Base-by-base conservation (phyloP, 2,888 invertebrate genomes). In the Aphodius granarius region DNA sequence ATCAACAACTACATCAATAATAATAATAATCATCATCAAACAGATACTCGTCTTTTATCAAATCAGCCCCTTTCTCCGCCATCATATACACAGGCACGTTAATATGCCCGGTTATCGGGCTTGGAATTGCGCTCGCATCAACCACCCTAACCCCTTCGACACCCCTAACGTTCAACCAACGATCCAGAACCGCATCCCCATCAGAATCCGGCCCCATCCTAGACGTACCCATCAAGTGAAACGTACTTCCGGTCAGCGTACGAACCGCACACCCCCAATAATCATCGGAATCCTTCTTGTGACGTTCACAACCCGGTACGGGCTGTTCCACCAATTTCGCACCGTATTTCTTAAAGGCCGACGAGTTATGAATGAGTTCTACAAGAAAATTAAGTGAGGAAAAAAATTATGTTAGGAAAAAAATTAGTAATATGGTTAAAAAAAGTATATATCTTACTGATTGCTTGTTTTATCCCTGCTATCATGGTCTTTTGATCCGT, bases 191-290 rank as follows among this genome's bases (percentile, higher is more conserved):
- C 0, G 92, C 91, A 0, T 86, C 87, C 0, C 90, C 89, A 82
- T 94, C 93, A 0, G 84, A 86, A 0, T 83, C 83, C 0, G 92
- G 91, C 0, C 94, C 94, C 94, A 94, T 94, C 81, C 92, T 92
- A 79, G 92, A 92, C 0, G 93, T 93, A 4, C 91, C 91, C 19
- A 79, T 83, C 15, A 84, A 80, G 76, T 86, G 84, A 18, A 83
- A 81, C 23, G 81, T 74, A 13, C 81, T 81, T 5, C 79, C 75
- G 9, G 83, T 77, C 19, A 82, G 72, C 21, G 68, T 66, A 21
- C 81, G 73, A 91, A 85, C 15, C 89, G 91, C 91, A 83, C 94
- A 94, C 78, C 91, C 90, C 93, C 94, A 93, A 82, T 94, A 94
- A 43, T 89, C 90, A 77, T 93, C 93, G 0, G 90, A 88, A 78